Percentiles rank a stretch among this genome's conserved stretches.
Evolutionary conservation across 1,140 invertebrate species (phyloP).

Genomic region (Brachionus calyciflorus): DNA sequence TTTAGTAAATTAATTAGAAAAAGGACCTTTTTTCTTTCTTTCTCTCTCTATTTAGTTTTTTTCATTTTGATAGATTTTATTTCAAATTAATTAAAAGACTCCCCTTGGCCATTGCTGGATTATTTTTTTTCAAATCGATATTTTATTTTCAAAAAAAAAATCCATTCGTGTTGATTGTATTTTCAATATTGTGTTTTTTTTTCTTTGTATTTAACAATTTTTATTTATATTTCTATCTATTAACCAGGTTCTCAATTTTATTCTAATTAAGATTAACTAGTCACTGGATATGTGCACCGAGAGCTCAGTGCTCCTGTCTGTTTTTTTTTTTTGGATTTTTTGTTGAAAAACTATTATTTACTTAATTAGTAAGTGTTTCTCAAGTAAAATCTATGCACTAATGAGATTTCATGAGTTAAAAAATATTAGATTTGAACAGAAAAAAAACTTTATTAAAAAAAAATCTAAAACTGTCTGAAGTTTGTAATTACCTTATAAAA

Average conservation of each 20-base stretch:
- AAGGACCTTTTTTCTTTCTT: not conserved
- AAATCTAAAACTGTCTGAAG: no score
- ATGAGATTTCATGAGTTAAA: no score
- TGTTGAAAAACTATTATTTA: no score
- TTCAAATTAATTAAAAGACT: conserved; percentile 22
- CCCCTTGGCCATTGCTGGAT: not conserved
- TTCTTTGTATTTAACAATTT: conserved; percentile 12
- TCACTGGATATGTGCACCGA: not conserved
- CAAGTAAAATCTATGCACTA: no score
- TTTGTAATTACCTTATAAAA: no score
- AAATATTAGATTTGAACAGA: no score
- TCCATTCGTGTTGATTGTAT: no score
- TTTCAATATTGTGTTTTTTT: conserved; percentile 5
- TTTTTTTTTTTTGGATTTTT: no score
- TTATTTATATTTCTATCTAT: conserved; percentile 34
- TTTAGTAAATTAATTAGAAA: conserved; percentile 20
- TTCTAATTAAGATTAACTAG: conserved; percentile 8
- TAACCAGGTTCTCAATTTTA: conserved; percentile 22
- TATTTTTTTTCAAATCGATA: conserved; percentile 22
- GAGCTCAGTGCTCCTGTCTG: not conserved
- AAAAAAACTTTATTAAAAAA: no score
- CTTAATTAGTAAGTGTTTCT: no score
- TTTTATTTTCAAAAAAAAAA: not conserved
- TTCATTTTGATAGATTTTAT: no score
- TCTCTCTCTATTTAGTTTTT: no score